phyloP scores from a whole-genome alignment of 2,797 vertebrate species.

The Squalus acanthias region DNA sequence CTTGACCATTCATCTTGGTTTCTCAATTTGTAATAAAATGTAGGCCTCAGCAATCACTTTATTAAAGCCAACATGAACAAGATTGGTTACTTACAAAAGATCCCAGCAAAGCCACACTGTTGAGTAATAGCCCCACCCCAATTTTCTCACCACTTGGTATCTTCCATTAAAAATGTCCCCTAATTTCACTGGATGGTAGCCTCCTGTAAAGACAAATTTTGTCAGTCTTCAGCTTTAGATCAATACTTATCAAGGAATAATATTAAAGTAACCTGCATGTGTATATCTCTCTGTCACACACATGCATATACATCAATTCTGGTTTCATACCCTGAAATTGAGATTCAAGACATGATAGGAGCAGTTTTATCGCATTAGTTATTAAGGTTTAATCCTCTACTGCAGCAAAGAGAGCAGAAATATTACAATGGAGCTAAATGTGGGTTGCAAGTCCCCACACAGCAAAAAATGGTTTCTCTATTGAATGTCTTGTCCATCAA shows the following conservation, averaged over 20 bases:
- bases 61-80: background rate
- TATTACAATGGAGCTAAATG: background rate
- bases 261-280: background rate
- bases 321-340: background rate
- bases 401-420: background rate
- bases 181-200: conserved; percentile 59
- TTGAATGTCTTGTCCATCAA: background rate
- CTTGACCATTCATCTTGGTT: background rate
- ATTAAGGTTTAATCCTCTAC: background rate
- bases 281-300: background rate
- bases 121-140: conserved; percentile 71
- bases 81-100: conserved; percentile 48
- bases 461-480: background rate
- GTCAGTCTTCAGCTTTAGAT: background rate
- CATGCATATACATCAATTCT: background rate
- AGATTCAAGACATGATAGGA: background rate
- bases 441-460: background rate
- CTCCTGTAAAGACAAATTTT: conserved; percentile 53
- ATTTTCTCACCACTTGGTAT: conserved; percentile 67
- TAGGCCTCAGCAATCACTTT: background rate
- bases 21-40: background rate
- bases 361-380: background rate
- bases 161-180: conserved; percentile 66
- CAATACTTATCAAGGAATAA: background rate
- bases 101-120: conserved; percentile 79